A percentile compares a stretch with the other conserved stretches of the same genome.
phyloP scores from a whole-genome alignment of 2,888 invertebrate genomes.

The Phanerotoma sp. region DNA sequence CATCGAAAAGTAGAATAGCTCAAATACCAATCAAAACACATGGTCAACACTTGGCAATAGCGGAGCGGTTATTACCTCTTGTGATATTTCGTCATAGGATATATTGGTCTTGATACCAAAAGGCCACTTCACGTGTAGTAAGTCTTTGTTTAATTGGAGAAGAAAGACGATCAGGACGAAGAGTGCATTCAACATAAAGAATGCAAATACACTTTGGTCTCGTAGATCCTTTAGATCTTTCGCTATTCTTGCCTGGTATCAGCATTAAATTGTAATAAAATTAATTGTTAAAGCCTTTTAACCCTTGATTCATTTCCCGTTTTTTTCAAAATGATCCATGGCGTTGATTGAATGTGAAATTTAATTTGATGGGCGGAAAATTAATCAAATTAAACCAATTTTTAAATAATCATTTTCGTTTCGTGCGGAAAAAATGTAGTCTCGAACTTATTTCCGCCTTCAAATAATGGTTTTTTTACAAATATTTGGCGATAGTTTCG shows the following conservation, averaged over 20 bases:
- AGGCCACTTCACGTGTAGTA: conserved; percentile 95
- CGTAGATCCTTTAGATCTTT: conserved; percentile 90
- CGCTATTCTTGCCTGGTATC: conserved; percentile 81
- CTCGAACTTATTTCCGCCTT: too few species aligned
- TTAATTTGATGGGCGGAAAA: too few species aligned
- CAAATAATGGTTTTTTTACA: too few species aligned
- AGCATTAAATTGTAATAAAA: conserved; percentile 23
- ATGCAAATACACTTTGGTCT: conserved; percentile 93
- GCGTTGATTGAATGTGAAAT: too few species aligned
- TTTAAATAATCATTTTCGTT: too few species aligned
- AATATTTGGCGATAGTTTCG: too few species aligned
- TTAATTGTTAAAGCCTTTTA: background rate
- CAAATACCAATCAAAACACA: conserved; percentile 14
- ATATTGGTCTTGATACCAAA: conserved; percentile 92
- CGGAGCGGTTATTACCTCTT: conserved; percentile 72
- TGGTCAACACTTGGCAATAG: conserved; percentile 37
- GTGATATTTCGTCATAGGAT: conserved; percentile 83
- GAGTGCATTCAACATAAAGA: conserved; percentile 98
- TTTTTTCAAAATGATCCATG: too few species aligned
- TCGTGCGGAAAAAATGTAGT: too few species aligned
- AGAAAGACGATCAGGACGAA: conserved; percentile 99
- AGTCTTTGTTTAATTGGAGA: conserved; percentile 97
- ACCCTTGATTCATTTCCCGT: conserved; percentile 14
- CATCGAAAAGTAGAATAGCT: background rate
- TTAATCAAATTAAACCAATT: too few species aligned